Evolutionary conservation across 2,797 vertebrate genomes (phyloP), one percentile per base, ranked within the genome.

Genomic region (Silurus lanzhouensis): DNA sequence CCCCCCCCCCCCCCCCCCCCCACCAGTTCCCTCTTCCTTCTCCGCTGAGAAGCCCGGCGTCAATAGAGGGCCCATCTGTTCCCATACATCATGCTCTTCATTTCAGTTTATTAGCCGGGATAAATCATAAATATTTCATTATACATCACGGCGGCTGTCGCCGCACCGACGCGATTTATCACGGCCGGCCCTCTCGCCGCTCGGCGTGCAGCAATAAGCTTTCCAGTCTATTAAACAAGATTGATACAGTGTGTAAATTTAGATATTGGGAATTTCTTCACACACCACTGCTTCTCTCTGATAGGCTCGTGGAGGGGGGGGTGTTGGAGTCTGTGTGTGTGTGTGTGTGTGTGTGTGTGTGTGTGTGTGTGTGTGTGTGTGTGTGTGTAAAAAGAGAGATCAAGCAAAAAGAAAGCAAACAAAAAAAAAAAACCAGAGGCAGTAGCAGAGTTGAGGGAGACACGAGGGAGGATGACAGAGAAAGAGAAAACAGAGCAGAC

Each of bases 71-170:
- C 96, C 95, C 95, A 96, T 96, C 97, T 97, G 96, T 95, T 97
- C 94, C 85, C 96, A 96, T 95, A 94, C 94, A 96, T 97, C 96
- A 96, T 93, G 90, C 95, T 95, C 97, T 97, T 97, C 96, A 96
- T 95, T 96, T 96, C 93, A 93, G 96, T 97, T 97, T 97, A 97
- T 96, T 96, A 97, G 96, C 96, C 93, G 96, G 96, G 96, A 97
- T 97, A 97, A 98, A 97, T 97, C 97, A 97, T 96, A 96, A 97
- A 96, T 96, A 97, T 97, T 97, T 97, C 96, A 97, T 96, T 95
- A 93, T 95, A 94, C 93, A 96, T 97, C 96, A 96, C 92, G 88
- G 91, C 74, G 93, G 94, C 95, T 93, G 88, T 94, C 94, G 92
- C 92, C 79, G 90, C 94, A 95, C 95, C 95, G 94, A 94, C 91